Evolutionary conservation across 2,113 vertebrate species (phyloP).

Genomic region (Lonchura striata): DNA sequence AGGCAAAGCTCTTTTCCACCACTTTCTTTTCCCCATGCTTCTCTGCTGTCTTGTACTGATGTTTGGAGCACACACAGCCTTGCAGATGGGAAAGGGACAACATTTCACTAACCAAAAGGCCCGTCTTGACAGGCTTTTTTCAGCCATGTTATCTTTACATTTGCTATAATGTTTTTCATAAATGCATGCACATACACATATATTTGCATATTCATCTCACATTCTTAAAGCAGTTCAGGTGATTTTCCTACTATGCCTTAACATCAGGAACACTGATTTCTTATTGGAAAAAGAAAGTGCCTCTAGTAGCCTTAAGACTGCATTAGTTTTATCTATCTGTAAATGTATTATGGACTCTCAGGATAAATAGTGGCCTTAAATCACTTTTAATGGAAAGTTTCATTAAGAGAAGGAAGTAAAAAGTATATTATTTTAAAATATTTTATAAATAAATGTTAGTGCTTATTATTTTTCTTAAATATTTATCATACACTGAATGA

Average conservation of each 20-base stretch:
- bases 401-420: neutral
- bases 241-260: neutral
- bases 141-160: neutral
- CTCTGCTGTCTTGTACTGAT: neutral
- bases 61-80: neutral
- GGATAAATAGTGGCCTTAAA: neutral
- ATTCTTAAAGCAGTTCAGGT: neutral
- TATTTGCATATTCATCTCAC: neutral
- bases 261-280: neutral
- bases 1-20: neutral
- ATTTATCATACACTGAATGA: neutral
- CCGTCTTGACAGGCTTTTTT: neutral
- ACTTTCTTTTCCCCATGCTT: neutral
- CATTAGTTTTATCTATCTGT: neutral
- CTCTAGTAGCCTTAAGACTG: neutral
- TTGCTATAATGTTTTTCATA: neutral
- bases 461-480: neutral
- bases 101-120: neutral
- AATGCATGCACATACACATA: too few relatives aligned
- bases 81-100: neutral
- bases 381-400: neutral
- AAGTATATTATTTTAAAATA: neutral
- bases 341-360: neutral
- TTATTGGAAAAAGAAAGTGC: neutral
- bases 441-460: neutral